Percentiles rank a stretch among this genome's conserved stretches.
These are phyloP conservation scores for Rhinichthys osculus DNA, from an alignment of 2,797 vertebrate genomes.

Conservation along the genomic window DNA sequence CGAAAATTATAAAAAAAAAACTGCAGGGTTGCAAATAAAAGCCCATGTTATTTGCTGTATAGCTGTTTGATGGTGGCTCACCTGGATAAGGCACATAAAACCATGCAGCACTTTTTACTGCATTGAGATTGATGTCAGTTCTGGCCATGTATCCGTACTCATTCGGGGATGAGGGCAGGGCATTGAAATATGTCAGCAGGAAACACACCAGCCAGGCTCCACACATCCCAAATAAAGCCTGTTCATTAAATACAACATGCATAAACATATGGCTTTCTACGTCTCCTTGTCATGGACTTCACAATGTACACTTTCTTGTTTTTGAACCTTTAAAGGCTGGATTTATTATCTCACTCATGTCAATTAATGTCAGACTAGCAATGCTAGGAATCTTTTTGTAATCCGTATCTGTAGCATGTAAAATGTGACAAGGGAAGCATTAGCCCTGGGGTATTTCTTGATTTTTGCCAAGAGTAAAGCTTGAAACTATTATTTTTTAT, in stretches of 20 bases:
- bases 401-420: neutral
- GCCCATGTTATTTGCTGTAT: neutral
- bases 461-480: neutral
- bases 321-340: neutral
- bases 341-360: neutral
- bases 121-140: slow-evolving; percentile 79
- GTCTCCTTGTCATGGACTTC: neutral
- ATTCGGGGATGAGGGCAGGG: slow-evolving; percentile 73
- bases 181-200: slow-evolving; percentile 77
- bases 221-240: slow-evolving; percentile 83
- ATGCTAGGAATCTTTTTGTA: neutral
- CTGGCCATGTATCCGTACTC: slow-evolving; percentile 78
- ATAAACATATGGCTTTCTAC: neutral
- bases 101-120: slow-evolving; percentile 78
- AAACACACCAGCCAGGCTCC: slow-evolving; percentile 82
- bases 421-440: neutral
- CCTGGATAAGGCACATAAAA: slow-evolving; percentile 82
- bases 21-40: neutral
- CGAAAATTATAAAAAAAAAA: too few species aligned
- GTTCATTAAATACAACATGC: slow-evolving; percentile 19
- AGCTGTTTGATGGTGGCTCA: slow-evolving; percentile 46
- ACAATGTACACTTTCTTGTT: neutral
- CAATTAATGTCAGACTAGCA: slow-evolving; percentile 1
- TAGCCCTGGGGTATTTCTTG: neutral
- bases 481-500: neutral